These are phyloP conservation scores for Chanos chanos DNA, from an alignment of 2,797 vertebrate genomes.

Conservation along the genomic window DNA sequence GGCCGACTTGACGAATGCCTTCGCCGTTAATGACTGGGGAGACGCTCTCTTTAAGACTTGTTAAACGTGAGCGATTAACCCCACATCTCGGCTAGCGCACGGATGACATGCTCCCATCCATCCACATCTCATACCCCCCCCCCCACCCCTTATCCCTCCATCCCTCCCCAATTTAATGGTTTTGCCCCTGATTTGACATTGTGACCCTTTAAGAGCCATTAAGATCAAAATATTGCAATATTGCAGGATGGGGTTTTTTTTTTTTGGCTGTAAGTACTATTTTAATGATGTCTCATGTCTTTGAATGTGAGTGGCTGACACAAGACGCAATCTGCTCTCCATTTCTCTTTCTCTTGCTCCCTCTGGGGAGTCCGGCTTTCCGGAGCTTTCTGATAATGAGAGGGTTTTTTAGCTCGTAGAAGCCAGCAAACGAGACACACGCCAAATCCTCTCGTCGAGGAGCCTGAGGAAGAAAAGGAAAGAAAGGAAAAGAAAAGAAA, in stretches of 20 bases:
- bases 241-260: not conserved
- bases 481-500: not conserved
- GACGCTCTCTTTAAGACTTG: constrained; percentile 59
- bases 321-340: constrained; percentile 34
- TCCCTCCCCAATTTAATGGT: constrained; percentile 23
- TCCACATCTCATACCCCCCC: not conserved
- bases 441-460: constrained; percentile 18
- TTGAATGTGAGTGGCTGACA: constrained; percentile 32
- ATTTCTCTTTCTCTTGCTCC: not conserved
- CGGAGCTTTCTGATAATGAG: constrained; percentile 49
- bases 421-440: constrained; percentile 13
- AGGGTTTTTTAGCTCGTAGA: constrained; percentile 36
- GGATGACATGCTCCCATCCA: constrained; percentile 31
- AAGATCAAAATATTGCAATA: constrained; percentile 2
- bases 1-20: constrained; percentile 56
- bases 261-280: constrained; percentile 6
- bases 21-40: constrained; percentile 47
- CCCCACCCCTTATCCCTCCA: not conserved
- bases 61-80: constrained; percentile 43
- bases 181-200: constrained; percentile 37
- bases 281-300: constrained; percentile 35
- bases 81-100: constrained; percentile 35
- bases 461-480: constrained; percentile 23
- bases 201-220: constrained; percentile 22
- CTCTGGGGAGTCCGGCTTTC: constrained; percentile 31